Percentiles rank a stretch among this genome's conserved stretches.
Evolutionary conservation across 2,888 invertebrate species (phyloP).

Genomic region (Axea sp.): DNA sequence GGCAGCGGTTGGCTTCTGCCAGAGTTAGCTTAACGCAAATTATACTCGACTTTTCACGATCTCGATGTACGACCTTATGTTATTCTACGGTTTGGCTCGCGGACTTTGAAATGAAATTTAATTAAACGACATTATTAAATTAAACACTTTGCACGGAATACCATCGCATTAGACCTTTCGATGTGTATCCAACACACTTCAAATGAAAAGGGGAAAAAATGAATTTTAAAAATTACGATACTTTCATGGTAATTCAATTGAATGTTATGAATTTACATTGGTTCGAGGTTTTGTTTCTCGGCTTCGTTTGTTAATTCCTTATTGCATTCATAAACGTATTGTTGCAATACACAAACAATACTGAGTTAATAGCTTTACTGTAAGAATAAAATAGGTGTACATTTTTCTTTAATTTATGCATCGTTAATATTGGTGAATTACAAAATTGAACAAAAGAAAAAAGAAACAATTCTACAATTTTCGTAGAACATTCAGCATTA

Average conservation of each 20-base stretch:
- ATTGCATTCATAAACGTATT: too few species aligned
- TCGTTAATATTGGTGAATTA: too few species aligned
- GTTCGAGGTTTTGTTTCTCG: too few species aligned
- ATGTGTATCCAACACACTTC: constrained; percentile 40
- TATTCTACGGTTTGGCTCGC: constrained; percentile 54
- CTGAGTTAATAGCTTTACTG: too few species aligned
- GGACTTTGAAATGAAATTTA: constrained; percentile 56
- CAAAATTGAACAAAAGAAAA: too few species aligned
- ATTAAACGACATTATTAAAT: constrained; percentile 60
- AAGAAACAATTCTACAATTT: too few species aligned
- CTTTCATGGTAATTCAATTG: constrained; percentile 28
- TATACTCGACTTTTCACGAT: constrained; percentile 59
- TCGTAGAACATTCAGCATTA: too few species aligned
- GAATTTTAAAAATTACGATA: constrained; percentile 15
- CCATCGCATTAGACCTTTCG: constrained; percentile 36
- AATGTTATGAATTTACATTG: too few species aligned
- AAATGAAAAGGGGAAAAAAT: constrained; percentile 24
- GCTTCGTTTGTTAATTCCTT: too few species aligned
- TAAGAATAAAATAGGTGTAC: too few species aligned
- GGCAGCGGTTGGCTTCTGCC: constrained; percentile 56
- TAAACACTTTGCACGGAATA: constrained; percentile 50
- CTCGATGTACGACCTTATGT: constrained; percentile 58
- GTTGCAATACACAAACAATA: too few species aligned
- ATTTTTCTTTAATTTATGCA: too few species aligned
- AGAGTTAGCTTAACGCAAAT: constrained; percentile 60